Base-by-base conservation (phyloP, 2,113 vertebrate genomes). In the Leptodactylus fuscus region DNA sequence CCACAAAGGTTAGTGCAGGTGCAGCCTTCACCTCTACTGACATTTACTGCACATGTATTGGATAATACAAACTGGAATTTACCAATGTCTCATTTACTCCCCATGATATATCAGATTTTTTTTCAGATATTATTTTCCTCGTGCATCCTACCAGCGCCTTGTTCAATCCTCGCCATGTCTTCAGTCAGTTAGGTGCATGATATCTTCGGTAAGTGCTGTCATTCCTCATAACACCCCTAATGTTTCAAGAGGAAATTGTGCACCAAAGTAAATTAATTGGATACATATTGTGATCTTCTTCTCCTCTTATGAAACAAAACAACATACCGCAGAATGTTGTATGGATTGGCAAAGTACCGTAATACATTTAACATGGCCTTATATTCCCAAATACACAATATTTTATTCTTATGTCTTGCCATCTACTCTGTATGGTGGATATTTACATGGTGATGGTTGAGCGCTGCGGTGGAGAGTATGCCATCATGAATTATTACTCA, bases 11-110 rank as follows among this genome's bases (percentile, higher is more conserved):
- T 44, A 32, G 3, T 18, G 41, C 73, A 75, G 27, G 44, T 75
- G 73, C n/a, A 75, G 38, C 18, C 29, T 76, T 34, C 1, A 76
- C 74, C 46, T 51, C 48, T 27, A 76, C 46, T 34, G 74, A 51
- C 27, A 51, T 76, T 32, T 76, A 24, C 48, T 51, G 15, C 15
- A 29, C 29, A 4, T 62, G 41, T 75, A 51, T 32, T 51, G 27
- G 10, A 76, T 32, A 15, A 18, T 29, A 20, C 3, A 76, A 16
- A 22, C 29, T 70, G 38, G 10, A 73, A 24, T n/a, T 11, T 44
- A 71, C n/a, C 18, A 22, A n/a, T 71, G 20, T 62, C 24, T 62
- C 9, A 24, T 3, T 10, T 38, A 71, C 12, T 11, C 12, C 24
- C 9, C 32, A 24, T 13, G 24, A 44, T 27, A 24, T 44, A 73